These are phyloP conservation scores for Colletes latitarsis DNA, from an alignment of 1,140 invertebrate genomes.

Conservation along the genomic window DNA sequence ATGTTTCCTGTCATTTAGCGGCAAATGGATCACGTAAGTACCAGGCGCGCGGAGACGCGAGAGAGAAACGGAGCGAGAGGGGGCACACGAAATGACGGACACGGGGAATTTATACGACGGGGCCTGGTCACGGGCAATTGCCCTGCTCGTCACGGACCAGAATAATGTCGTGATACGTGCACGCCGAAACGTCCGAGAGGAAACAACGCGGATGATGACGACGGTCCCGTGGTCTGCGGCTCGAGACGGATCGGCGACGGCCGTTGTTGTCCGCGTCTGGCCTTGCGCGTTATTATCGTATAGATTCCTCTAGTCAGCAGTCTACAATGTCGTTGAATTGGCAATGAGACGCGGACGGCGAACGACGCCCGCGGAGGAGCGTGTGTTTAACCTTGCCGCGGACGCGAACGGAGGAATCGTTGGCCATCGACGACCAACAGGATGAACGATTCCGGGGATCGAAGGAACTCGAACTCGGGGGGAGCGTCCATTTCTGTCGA, in stretches of 20 bases:
- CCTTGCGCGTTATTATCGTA: slow-evolving; percentile 44
- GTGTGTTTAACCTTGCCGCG: neutral
- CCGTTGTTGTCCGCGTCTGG: slow-evolving; percentile 5
- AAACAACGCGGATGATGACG: slow-evolving; percentile 16
- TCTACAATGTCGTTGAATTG: slow-evolving; percentile 22
- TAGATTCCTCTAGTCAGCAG: slow-evolving; percentile 38
- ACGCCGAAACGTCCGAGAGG: slow-evolving; percentile 9
- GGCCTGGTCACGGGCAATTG: slow-evolving; percentile 46
- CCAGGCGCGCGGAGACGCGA: too few species aligned
- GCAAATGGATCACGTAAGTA: slow-evolving; percentile 36
- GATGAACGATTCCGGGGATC: too few species aligned
- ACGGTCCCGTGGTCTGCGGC: neutral
- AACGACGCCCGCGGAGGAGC: neutral
- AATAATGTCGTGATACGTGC: slow-evolving; percentile 45
- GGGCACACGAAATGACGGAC: slow-evolving; percentile 25
- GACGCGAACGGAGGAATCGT: neutral
- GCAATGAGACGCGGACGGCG: slow-evolving; percentile 6
- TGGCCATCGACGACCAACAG: too few species aligned
- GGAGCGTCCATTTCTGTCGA: too few species aligned
- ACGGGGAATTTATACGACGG: slow-evolving; percentile 44
- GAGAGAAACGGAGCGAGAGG: neutral
- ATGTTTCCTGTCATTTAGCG: slow-evolving; percentile 42
- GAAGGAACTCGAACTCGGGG: too few species aligned
- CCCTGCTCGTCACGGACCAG: slow-evolving; percentile 45
- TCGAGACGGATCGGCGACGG: slow-evolving; percentile 33